phyloP scores from a whole-genome alignment of 2,113 vertebrate species.

The Cyprinodon variegatus region DNA sequence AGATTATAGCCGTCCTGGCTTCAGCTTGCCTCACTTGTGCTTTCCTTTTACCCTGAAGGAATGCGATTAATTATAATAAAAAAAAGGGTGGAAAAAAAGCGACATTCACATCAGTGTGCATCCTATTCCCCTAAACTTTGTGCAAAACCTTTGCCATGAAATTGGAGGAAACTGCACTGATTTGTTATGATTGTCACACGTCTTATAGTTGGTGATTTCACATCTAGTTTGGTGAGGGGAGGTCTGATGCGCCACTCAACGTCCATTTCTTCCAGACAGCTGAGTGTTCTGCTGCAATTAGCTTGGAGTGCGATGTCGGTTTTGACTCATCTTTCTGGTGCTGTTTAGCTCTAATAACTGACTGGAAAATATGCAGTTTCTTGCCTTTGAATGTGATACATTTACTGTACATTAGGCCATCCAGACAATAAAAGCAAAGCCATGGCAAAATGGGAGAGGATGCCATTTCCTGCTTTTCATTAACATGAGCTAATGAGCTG shows the following conservation, averaged over 20 bases:
- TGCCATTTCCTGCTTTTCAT: slow-evolving; percentile 42
- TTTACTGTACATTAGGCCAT: slow-evolving; percentile 41
- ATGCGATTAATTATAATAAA: slow-evolving; percentile 72
- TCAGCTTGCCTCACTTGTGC: slow-evolving; percentile 35
- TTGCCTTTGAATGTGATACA: slow-evolving; percentile 58
- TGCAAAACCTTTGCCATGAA: slow-evolving; percentile 65
- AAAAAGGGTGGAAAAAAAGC: slow-evolving; percentile 13
- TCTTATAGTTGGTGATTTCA: slow-evolving; percentile 27
- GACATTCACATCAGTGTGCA: slow-evolving; percentile 62
- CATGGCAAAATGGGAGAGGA: slow-evolving; percentile 33
- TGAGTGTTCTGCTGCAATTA: slow-evolving; percentile 46
- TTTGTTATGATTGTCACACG: slow-evolving; percentile 41
- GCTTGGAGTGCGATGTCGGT: slow-evolving; percentile 28
- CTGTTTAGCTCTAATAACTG: slow-evolving; percentile 62
- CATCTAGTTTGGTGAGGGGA: slow-evolving; percentile 6
- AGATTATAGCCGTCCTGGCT: slow-evolving; percentile 62
- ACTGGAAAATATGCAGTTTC: slow-evolving; percentile 61
- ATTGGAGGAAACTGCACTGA: slow-evolving; percentile 42
- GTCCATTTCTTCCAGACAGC: slow-evolving; percentile 31
- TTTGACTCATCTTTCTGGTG: slow-evolving; percentile 45
- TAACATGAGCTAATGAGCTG: slow-evolving; percentile 59
- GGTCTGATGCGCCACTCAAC: slow-evolving; percentile 7
- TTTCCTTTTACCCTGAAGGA: slow-evolving; percentile 55
- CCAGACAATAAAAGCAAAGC: slow-evolving; percentile 20
- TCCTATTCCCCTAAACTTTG: slow-evolving; percentile 70